Percentiles rank a stretch among this genome's conserved stretches.
phyloP scores from a whole-genome alignment of 2,797 vertebrate species.

The Catostomus latipinnis region DNA sequence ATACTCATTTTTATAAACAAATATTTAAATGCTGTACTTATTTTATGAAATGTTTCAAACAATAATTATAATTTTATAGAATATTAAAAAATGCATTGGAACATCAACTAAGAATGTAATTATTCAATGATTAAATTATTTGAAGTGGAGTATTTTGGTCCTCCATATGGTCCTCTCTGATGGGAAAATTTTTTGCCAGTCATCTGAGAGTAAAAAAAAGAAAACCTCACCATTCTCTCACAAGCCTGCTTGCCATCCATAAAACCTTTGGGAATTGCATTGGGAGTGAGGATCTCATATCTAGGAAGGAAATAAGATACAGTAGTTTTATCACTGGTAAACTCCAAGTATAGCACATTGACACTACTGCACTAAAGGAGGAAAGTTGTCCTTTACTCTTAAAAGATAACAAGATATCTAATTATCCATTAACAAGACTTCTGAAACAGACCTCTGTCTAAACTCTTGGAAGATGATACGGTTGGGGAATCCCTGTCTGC shows the following conservation, averaged over 20 bases:
- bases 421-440: neutral
- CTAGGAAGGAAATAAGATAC: conserved; percentile 70
- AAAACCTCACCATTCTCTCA: conserved; percentile 88
- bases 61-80: neutral
- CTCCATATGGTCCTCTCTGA: neutral
- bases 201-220: neutral
- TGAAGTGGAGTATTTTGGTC: neutral
- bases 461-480: conserved; percentile 98
- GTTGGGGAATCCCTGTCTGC: conserved; percentile 98
- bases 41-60: neutral
- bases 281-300: conserved; percentile 97
- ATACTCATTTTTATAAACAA: neutral
- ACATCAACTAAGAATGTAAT: neutral
- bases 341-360: neutral
- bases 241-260: conserved; percentile 99
- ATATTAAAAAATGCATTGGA: neutral
- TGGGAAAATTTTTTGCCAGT: neutral
- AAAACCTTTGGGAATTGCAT: conserved; percentile 97
- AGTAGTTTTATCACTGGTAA: neutral
- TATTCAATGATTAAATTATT: neutral
- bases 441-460: conserved; percentile 85
- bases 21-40: neutral
- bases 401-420: too few species aligned
- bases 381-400: neutral
- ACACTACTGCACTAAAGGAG: neutral